Evolutionary conservation across 2,113 vertebrate species (phyloP), one percentile per base, ranked within the genome.

Genomic region (Siphamia tubifer): DNA sequence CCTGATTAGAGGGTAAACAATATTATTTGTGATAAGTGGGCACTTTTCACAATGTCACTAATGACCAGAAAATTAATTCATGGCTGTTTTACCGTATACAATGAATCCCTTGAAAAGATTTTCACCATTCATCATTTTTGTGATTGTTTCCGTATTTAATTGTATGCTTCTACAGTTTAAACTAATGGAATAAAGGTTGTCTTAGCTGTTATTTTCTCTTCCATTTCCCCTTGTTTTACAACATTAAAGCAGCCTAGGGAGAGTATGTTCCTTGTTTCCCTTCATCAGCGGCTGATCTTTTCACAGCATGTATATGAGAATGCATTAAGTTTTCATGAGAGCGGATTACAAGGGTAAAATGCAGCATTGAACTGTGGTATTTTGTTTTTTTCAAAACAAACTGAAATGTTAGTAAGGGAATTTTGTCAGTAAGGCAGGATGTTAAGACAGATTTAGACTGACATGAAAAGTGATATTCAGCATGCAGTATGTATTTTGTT

Each of bases 241-340:
- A 42, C 12, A 11, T n/a, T 44, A 15, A 76, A 2, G 23, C 35
- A 43, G 49, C 45, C 28, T n/a, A 20, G 23, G 20, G 34, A 63
- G 48, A 55, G 15, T 36, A 13, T 25, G 55, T 32, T 66, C 30
- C 68, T 66, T 52, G 35, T 54, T 63, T 36, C n/a, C 17, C 48
- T 42, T 61, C 36, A 48, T 80, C 23, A 80, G 30, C 49, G 51
- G 56, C 44, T 63, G 23, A 57, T 65, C 38, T 79, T 25, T 57
- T 71, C 77, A 83, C 53, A 48, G 61, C 60, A 65, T 61, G 38
- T 63, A 36, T 58, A 54, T 72, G 36, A 58, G 24, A 82, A 52
- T 31, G 48, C 45, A 79, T 86, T 80, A 70, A 69, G 39, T 53
- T 83, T 87, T 84, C 63, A 80, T 82, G 51, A 77, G 64, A 39